These are phyloP conservation scores for Agapetus fuscipes DNA, from an alignment of 2,888 invertebrate genomes.

Conservation along the genomic window DNA sequence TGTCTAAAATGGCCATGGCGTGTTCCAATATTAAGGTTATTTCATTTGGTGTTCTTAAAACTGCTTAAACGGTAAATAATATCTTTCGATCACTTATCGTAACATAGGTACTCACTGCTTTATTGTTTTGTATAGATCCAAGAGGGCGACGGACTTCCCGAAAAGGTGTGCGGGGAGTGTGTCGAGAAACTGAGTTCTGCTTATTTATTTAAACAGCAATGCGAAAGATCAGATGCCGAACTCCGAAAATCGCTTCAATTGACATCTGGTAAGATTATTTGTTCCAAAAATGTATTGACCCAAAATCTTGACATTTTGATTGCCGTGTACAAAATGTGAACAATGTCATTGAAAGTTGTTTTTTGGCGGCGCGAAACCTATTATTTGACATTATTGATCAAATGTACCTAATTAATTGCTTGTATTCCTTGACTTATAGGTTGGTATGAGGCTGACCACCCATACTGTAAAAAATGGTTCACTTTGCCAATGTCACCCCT, in stretches of 20 bases:
- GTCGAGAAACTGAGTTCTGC: slow-evolving; percentile 43
- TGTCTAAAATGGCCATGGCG: slow-evolving; percentile 46
- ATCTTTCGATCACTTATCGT: background rate
- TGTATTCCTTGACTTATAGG: no score
- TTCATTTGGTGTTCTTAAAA: background rate
- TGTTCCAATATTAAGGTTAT: slow-evolving; percentile 31
- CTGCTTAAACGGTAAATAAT: background rate
- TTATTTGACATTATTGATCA: no score
- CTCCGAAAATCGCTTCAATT: slow-evolving; percentile 25
- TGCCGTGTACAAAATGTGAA: no score
- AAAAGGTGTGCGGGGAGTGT: slow-evolving; percentile 43
- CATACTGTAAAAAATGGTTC: no score
- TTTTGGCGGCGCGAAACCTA: no score
- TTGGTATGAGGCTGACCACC: no score
- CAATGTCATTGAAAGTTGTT: no score
- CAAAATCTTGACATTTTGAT: no score
- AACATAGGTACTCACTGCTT: background rate
- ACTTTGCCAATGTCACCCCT: no score
- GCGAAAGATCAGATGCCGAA: slow-evolving; percentile 41
- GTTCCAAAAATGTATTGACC: no score
- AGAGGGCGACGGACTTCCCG: slow-evolving; percentile 43
- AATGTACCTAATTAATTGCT: no score
- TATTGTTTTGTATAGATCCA: slow-evolving; percentile 29
- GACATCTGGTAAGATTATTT: slow-evolving; percentile 5
- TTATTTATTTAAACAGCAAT: slow-evolving; percentile 44